Conservation (phyloP, 2,888 invertebrate species). For the Chrysolina americana region DNA sequence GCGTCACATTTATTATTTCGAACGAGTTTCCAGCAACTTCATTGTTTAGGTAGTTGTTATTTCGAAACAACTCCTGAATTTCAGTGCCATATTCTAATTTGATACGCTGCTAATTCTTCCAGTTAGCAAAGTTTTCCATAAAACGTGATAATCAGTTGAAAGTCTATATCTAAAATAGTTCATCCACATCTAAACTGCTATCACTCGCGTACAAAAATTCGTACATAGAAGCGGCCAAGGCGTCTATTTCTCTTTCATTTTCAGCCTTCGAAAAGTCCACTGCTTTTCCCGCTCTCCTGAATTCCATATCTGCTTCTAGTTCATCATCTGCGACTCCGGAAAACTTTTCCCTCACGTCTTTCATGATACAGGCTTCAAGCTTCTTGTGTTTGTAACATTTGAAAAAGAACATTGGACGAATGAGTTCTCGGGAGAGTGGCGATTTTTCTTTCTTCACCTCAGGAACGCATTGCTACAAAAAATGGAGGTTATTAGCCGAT, state of each 20-base stretch:
- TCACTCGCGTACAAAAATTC: constrained; percentile 77
- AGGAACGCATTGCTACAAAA: constrained; percentile 78
- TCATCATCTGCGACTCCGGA: constrained; percentile 73
- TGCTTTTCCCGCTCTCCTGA: constrained; percentile 73
- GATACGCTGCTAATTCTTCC: neutral
- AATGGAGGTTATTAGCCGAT: neutral
- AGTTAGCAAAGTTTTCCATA: neutral
- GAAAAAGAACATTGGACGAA: constrained; percentile 82
- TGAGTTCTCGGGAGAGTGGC: constrained; percentile 76
- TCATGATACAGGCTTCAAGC: constrained; percentile 81
- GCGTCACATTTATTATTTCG: constrained; percentile 6
- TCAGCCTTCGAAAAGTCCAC: constrained; percentile 67
- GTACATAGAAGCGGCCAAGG: constrained; percentile 75
- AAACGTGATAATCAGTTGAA: neutral
- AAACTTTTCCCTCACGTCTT: constrained; percentile 78
- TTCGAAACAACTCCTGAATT: neutral
- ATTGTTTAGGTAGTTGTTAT: neutral
- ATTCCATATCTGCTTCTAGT: constrained; percentile 68
- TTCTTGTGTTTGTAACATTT: constrained; percentile 83
- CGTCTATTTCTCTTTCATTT: constrained; percentile 71
- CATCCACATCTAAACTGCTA: constrained; percentile 73
- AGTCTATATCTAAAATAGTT: constrained; percentile 57
- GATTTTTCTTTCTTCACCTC: constrained; percentile 77
- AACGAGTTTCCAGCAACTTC: too few relatives aligned
- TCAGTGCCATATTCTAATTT: neutral